Evolutionary conservation across 2,113 vertebrate genomes (phyloP).

Genomic region (Eurystomus gularis): DNA sequence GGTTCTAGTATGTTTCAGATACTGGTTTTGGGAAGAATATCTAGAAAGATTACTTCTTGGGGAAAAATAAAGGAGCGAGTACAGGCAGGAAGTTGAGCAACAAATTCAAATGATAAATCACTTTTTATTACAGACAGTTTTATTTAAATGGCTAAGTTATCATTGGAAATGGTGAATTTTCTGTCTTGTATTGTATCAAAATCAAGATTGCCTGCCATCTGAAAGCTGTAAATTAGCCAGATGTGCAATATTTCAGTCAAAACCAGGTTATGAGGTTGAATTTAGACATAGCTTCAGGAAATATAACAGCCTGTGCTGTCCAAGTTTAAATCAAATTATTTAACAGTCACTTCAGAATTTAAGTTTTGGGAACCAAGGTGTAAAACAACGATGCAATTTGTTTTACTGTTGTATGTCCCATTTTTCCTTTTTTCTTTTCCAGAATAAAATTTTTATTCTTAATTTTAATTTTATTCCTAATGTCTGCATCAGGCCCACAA

Average conservation of each 20-base stretch:
- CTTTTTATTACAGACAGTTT: background rate
- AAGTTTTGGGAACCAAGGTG: background rate
- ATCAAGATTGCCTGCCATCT: background rate
- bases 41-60: background rate
- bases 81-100: background rate
- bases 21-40: background rate
- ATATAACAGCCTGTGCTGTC: background rate
- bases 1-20: background rate
- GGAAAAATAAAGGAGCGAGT: background rate
- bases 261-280: background rate
- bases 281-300: background rate
- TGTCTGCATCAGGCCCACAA: conserved; percentile 50
- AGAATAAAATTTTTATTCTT: conserved; percentile 40
- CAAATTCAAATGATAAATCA: background rate
- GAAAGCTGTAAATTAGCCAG: background rate
- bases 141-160: background rate
- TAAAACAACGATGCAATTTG: conserved; percentile 18
- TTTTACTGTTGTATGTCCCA: conserved; percentile 28
- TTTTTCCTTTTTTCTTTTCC: conserved; percentile 54
- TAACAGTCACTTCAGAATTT: background rate
- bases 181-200: background rate
- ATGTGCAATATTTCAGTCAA: background rate
- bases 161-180: background rate
- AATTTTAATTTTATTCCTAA: conserved; percentile 59
- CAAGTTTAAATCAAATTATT: background rate